A percentile compares a stretch with the other conserved stretches of the same genome.
These are phyloP conservation scores for Drosophila teissieri DNA, from an alignment of 1,140 invertebrate genomes.

Conservation along the genomic window DNA sequence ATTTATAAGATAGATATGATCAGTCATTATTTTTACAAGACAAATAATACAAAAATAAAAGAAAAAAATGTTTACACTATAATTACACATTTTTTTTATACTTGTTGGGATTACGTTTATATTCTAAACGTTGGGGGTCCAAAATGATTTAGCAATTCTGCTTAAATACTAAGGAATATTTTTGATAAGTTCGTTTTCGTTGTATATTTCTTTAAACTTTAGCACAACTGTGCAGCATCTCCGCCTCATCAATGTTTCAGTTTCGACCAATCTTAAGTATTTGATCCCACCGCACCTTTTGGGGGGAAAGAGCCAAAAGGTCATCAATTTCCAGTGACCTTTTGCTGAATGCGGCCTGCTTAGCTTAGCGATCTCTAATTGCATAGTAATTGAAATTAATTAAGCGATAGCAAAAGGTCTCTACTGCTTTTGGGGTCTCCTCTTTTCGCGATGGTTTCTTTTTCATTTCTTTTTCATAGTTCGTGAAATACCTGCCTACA, in stretches of 20 bases:
- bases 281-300: conserved; percentile 40
- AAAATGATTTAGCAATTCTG: conserved; percentile 16
- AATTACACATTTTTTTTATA: too few species aligned
- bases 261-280: conserved; percentile 13
- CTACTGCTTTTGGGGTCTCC: conserved; percentile 3
- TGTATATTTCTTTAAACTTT: neutral
- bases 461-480: conserved; percentile 7
- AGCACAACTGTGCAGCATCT: neutral
- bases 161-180: neutral
- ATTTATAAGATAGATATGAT: too few species aligned
- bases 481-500: conserved; percentile 35
- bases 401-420: conserved; percentile 49
- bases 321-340: conserved; percentile 62
- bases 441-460: conserved; percentile 4
- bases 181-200: neutral
- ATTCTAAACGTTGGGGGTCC: conserved; percentile 11
- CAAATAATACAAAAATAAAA: too few species aligned
- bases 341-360: conserved; percentile 25
- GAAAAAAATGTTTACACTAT: too few species aligned
- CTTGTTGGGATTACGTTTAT: too few species aligned
- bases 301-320: conserved; percentile 49
- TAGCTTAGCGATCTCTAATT: conserved; percentile 62
- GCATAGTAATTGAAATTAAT: conserved; percentile 82
- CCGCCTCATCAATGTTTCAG: conserved; percentile 4
- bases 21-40: too few species aligned